Conservation (phyloP, 1,140 invertebrate genomes). For the Solen grandis region DNA sequence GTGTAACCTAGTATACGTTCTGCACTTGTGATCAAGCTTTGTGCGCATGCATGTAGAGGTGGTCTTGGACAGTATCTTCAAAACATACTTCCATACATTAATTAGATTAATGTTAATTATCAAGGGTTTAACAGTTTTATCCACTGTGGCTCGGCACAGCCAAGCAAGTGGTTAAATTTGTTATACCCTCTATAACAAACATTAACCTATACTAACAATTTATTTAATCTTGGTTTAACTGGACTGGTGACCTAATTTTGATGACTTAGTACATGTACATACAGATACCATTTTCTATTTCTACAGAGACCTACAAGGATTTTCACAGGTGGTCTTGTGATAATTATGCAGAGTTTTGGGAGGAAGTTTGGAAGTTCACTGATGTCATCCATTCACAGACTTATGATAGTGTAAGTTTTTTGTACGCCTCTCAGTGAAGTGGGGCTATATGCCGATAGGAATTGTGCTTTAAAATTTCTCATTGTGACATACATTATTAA, state of each 20-base stretch:
- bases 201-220: not conserved
- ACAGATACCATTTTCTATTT: conserved; percentile 23
- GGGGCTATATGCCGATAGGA: no score
- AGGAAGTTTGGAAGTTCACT: conserved; percentile 80
- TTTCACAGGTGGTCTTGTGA: conserved; percentile 82
- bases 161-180: not conserved
- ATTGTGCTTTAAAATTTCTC: no score
- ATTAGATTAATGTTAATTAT: no score
- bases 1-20: no score
- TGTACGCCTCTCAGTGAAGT: no score
- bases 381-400: conserved; percentile 77
- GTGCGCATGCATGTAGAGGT: no score
- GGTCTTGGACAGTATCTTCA: no score
- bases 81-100: no score
- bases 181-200: not conserved
- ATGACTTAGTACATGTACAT: not conserved
- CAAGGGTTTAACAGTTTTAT: not conserved
- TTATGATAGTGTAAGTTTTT: conserved; percentile 78
- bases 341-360: conserved; percentile 82
- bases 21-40: no score
- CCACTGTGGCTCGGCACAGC: not conserved
- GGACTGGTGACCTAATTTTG: not conserved
- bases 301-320: conserved; percentile 80
- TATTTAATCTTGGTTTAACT: not conserved
- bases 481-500: no score